Base-by-base conservation (phyloP, 2,888 invertebrate species). In the Aphodius granarius region DNA sequence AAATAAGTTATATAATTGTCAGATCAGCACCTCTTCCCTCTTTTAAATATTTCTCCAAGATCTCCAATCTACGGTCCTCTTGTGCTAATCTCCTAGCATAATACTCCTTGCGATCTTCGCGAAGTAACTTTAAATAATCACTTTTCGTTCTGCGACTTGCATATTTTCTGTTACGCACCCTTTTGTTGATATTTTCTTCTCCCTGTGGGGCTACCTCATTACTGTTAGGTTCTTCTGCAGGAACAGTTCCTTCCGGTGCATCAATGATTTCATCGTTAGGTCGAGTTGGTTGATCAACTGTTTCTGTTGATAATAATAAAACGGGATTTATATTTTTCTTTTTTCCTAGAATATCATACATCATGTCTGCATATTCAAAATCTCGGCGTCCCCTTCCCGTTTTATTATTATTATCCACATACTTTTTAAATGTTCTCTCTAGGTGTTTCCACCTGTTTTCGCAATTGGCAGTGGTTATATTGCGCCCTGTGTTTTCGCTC, bases 331-430 rank as follows among this genome's bases (percentile, higher is more conserved):
- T 66, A 64, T 19, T 65, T 15, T 20, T 13, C 20, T 64, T 66
- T 18, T 65, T 65, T 22, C 63, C 13, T 19, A 73, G 16, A 17
- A 73, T 65, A 15, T 63, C 18, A 15, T 73, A n/a, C 73, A 72
- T 72, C 9, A 18, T 20, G 5, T 73, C 73, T 13, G 73, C 73
- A 64, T 73, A 73, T 65, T 73, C 73, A 73, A 65, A 73, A 6
- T 63, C 63, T 20, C 64, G 63, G 5, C 73, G 21, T 0, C 64
- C 73, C 19, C 73, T 63, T n/a, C 64, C 64, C 13, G 73, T 73
- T 64, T 63, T 65, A 22, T n/a, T 73, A 65, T 73, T 63, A 22
- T 64, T 65, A 19, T 64, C 64, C n/a, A 73, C 20, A 6, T 23
- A 23, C 23, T 23, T 23, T 6, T 23, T 23, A 6, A 23, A 23